A percentile compares a stretch with the other conserved stretches of the same genome.
These are phyloP conservation scores for Drosophila macrospina DNA, from an alignment of 2,888 invertebrate genomes.

Conservation along the genomic window DNA sequence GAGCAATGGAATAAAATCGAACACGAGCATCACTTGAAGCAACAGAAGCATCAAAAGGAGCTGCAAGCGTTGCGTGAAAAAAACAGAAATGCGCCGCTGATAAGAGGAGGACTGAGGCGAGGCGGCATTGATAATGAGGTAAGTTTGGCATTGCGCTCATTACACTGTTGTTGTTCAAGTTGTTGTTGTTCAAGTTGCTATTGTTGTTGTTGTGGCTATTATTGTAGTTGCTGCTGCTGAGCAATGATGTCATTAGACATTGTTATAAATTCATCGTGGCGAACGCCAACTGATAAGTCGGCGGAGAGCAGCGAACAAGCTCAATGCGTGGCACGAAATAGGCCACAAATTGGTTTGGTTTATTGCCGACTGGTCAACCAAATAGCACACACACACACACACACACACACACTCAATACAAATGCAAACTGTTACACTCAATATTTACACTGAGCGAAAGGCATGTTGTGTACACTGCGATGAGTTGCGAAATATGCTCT, in stretches of 20 bases:
- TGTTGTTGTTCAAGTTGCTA: neutral
- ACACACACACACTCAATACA: conserved; percentile 15
- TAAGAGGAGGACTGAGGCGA: conserved; percentile 38
- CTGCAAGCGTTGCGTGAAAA: conserved; percentile 63
- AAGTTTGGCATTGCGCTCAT: conserved; percentile 73
- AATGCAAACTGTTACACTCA: conserved; percentile 3
- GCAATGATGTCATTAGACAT: conserved; percentile 68
- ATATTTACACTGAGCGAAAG: conserved; percentile 33
- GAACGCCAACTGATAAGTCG: conserved; percentile 22
- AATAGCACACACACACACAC: conserved; percentile 14
- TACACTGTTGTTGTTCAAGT: conserved; percentile 5
- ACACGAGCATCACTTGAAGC: conserved; percentile 80
- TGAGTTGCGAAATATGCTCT: conserved; percentile 8
- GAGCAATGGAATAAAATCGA: conserved; percentile 85
- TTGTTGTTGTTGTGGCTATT: conserved; percentile 3
- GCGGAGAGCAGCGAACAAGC: conserved; percentile 19
- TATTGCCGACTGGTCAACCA: conserved; percentile 45
- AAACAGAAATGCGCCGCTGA: conserved; percentile 58
- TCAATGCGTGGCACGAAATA: conserved; percentile 33
- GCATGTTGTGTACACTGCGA: neutral
- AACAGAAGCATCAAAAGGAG: conserved; percentile 80
- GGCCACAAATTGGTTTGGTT: conserved; percentile 54
- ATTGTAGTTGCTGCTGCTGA: conserved; percentile 6
- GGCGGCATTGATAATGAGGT: conserved; percentile 76
- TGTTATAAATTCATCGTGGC: conserved; percentile 48